Base-by-base conservation (phyloP, 2,113 vertebrate genomes). In the Sminthopsis crassicaudata region DNA sequence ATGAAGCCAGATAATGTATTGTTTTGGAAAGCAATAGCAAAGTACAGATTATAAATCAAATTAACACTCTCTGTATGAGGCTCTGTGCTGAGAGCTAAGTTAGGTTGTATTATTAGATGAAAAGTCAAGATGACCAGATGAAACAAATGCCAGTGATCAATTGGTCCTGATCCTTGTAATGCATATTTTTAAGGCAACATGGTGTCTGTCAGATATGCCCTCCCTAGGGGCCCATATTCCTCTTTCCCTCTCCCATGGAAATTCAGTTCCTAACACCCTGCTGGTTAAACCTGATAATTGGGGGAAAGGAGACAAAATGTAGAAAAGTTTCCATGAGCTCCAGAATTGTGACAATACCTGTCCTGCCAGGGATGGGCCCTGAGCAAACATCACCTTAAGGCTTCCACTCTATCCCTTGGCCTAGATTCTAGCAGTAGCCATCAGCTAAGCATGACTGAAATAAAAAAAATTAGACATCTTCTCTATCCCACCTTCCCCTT, bases 281-380 rank as follows among this genome's bases (percentile, higher is more conserved):
- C 23, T 94, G 14, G 42, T 36, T 88, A 26, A 25, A 27, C 53
- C 46, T 52, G 9, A 22, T 90, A 90, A 89, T 0, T 92, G 57
- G 36, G 26, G 48, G n/a, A 91, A 46, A 91, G 57, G 10, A 10
- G 22, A 42, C 67, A 16, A 8, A n/a, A 25, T 50, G 53, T 91
- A n/a, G 25, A 8, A 92, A 94, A 94, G 57, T 88, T 89, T 94
- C 48, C 55, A 22, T 53, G 67, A 55, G 12, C 22, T 25, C 48
- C 26, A 52, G 27, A 76, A 92, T 30, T 76, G 48, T 88, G 6
- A 48, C 8, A 90, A 94, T 53, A 91, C 89, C 36, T 91, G 54
- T 93, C 92, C 48, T 93, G 91, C 46, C 46, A 57, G 52, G 25
- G n/a, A 91, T 30, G 67, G 90, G 42, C 30, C 91, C 89, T 67